Evolutionary conservation across 2,888 invertebrate genomes (phyloP).

Genomic region (Hydraecia micacea): DNA sequence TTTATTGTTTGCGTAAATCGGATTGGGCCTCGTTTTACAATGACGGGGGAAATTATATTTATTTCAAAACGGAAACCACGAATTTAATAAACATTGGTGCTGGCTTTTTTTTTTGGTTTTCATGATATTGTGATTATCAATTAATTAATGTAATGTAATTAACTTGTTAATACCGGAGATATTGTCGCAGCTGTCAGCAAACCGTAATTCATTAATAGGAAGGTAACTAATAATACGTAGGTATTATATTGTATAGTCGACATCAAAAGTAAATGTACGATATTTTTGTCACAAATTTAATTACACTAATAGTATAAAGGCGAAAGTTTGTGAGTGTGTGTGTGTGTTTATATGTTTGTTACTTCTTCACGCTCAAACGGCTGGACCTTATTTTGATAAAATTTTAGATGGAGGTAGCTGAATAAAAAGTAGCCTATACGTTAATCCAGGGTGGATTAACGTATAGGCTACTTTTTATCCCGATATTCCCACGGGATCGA

Average conservation of each 20-base stretch:
- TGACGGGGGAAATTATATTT: not conserved
- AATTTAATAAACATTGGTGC: not conserved
- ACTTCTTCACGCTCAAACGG: no score
- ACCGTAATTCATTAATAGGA: not conserved
- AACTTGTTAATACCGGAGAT: constrained; percentile 25
- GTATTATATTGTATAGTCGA: not conserved
- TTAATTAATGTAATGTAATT: constrained; percentile 43
- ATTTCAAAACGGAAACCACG: not conserved
- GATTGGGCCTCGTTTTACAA: not conserved
- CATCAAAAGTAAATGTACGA: not conserved
- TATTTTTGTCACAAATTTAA: not conserved
- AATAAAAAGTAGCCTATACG: no score
- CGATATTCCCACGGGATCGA: no score
- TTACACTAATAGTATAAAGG: no score
- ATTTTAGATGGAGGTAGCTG: no score
- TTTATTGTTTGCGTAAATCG: constrained; percentile 11
- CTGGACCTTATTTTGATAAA: no score
- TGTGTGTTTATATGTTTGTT: no score
- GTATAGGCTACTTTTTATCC: no score
- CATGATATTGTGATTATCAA: constrained; percentile 4
- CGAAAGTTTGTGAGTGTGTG: no score
- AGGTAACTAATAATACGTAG: constrained; percentile 16
- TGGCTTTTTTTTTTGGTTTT: constrained; percentile 9
- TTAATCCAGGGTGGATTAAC: no score
- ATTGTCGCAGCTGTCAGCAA: constrained; percentile 28